Evolutionary conservation across 2,797 vertebrate species (phyloP).

Genomic region (Aldrovandia affinis): DNA sequence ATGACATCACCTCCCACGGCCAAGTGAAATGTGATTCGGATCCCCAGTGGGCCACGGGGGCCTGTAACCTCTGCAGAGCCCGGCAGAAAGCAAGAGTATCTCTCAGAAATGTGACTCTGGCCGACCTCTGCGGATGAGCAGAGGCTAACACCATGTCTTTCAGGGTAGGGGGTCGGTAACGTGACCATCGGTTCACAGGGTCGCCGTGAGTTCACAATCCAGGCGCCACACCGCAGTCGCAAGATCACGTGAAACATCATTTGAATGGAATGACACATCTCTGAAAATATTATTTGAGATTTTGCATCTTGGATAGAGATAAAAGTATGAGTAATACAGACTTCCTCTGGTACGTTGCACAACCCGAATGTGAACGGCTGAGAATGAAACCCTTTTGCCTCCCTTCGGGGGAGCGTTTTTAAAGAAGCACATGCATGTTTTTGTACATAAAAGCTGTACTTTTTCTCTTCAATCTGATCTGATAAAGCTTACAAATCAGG

Average conservation of each 20-base stretch:
- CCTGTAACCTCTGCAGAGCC: neutral
- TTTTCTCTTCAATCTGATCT: no score
- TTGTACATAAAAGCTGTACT: no score
- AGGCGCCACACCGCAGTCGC: neutral
- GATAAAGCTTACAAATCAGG: neutral
- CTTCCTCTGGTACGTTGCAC: neutral
- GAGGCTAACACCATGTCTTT: neutral
- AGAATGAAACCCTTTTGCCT: neutral
- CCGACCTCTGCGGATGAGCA: neutral
- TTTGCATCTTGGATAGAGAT: neutral
- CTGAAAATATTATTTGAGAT: neutral
- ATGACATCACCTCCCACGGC: slow-evolving; percentile 1
- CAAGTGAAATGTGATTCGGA: neutral
- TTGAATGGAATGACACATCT: neutral
- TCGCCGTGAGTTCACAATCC: neutral
- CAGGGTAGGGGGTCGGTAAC: neutral
- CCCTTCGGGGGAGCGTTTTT: no score
- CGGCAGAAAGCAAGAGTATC: neutral
- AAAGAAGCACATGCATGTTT: neutral
- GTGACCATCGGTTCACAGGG: neutral
- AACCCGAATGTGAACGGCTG: neutral
- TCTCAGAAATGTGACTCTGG: neutral
- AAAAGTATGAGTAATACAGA: neutral
- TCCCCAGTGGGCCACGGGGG: neutral
- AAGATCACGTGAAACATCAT: neutral